Conservation (phyloP, 2,797 vertebrate genomes). For the Danio aesculapii region DNA sequence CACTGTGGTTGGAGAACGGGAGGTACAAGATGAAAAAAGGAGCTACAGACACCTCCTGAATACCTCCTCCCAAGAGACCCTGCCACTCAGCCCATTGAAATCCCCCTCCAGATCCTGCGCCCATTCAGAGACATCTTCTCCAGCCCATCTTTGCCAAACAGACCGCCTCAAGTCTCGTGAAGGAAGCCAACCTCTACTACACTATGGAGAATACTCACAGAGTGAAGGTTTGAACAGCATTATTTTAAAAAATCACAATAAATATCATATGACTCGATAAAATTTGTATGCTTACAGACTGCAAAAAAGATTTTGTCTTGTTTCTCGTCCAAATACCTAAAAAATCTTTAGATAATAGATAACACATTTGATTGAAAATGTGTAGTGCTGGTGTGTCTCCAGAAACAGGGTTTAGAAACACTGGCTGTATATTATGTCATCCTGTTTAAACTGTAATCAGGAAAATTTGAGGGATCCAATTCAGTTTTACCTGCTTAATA, state of each 20-base stretch:
- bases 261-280: no score
- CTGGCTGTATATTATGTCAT: no score
- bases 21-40: conserved; percentile 69
- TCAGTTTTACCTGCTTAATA: background rate
- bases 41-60: conserved; percentile 75
- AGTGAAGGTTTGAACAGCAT: conserved; percentile 76
- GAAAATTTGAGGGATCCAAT: background rate
- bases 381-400: no score
- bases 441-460: background rate
- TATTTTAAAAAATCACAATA: no score
- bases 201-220: conserved; percentile 70
- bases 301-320: no score
- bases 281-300: no score
- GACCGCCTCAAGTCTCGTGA: conserved; percentile 72
- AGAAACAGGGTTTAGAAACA: no score
- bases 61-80: conserved; percentile 72
- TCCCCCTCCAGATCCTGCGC: conserved; percentile 26
- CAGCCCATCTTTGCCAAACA: conserved; percentile 71
- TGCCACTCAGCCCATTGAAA: conserved; percentile 1
- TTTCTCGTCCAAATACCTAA: no score
- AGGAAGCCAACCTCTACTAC: conserved; percentile 60
- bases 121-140: conserved; percentile 65
- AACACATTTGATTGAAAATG: no score
- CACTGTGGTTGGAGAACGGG: conserved; percentile 53
- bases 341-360: no score